Percentiles rank a stretch among this genome's conserved stretches.
Conservation (phyloP, 2,888 invertebrate species). For the Hypercompe scribonia region DNA sequence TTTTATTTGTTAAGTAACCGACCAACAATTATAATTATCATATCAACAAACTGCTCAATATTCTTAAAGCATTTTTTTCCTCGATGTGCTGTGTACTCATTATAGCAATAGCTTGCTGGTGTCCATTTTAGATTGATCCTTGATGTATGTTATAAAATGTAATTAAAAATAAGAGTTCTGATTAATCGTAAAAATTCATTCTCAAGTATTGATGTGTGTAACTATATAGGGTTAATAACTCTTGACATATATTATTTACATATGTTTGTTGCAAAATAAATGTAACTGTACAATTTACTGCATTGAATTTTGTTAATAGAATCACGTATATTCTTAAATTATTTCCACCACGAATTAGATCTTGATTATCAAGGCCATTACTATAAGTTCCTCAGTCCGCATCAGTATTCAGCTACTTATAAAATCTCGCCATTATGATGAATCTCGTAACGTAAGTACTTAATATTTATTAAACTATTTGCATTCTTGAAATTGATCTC, state of each 20-base stretch:
- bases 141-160: conserved; percentile 24
- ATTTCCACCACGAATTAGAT: conserved; percentile 47
- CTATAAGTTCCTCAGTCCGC: conserved; percentile 67
- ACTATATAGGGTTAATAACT: conserved; percentile 37
- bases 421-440: conserved; percentile 68
- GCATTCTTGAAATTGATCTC: conserved; percentile 63
- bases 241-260: conserved; percentile 18
- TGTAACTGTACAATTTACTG: conserved; percentile 59
- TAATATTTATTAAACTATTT: conserved; percentile 56
- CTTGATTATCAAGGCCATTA: conserved; percentile 58
- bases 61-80: conserved; percentile 28
- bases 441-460: conserved; percentile 67
- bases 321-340: conserved; percentile 27
- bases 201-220: conserved; percentile 25
- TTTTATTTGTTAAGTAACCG: conserved; percentile 20
- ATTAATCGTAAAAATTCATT: conserved; percentile 21
- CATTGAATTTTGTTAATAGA: conserved; percentile 43
- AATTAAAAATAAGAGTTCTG: conserved; percentile 24
- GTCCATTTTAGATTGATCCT: conserved; percentile 23
- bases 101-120: conserved; percentile 17
- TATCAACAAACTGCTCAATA: conserved; percentile 48
- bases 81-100: conserved; percentile 17
- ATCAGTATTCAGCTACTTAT: conserved; percentile 70
- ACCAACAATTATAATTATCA: conserved; percentile 40
- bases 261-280: conserved; percentile 36